phyloP scores from a whole-genome alignment of 2,797 vertebrate genomes.

The Acropternis orthonyx region DNA sequence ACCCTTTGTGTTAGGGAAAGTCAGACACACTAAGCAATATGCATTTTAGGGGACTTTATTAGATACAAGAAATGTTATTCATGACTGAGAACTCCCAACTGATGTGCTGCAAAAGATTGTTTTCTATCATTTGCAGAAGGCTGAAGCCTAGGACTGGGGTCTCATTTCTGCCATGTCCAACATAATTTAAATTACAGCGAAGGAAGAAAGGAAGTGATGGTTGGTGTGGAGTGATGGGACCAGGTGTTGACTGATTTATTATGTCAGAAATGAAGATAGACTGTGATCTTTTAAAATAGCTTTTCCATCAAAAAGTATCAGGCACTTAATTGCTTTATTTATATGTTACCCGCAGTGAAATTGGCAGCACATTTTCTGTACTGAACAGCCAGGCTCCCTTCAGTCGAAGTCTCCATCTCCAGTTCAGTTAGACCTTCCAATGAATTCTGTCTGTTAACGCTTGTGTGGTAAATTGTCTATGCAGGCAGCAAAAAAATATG shows the following conservation, averaged over 20 bases:
- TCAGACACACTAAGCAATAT: neutral
- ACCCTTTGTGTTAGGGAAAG: neutral
- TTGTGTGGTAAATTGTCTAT: neutral
- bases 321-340: neutral
- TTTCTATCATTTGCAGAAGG: neutral
- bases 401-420: rapidly evolving
- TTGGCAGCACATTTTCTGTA: neutral
- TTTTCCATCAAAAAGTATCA: neutral
- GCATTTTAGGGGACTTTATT: neutral
- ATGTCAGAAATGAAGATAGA: neutral
- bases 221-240: neutral
- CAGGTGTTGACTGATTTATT: neutral
- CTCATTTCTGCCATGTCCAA: neutral
- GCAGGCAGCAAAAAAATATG: neutral
- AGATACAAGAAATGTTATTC: neutral
- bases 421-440: neutral
- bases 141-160: neutral
- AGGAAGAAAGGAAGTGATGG: neutral
- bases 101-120: neutral
- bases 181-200: neutral
- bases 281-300: neutral
- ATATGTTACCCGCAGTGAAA: neutral
- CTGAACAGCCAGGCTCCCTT: neutral
- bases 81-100: neutral
- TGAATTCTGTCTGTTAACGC: neutral